Evolutionary conservation across 2,113 vertebrate genomes (phyloP), one percentile per base, ranked within the genome.

Genomic region (Noturus placidus): DNA sequence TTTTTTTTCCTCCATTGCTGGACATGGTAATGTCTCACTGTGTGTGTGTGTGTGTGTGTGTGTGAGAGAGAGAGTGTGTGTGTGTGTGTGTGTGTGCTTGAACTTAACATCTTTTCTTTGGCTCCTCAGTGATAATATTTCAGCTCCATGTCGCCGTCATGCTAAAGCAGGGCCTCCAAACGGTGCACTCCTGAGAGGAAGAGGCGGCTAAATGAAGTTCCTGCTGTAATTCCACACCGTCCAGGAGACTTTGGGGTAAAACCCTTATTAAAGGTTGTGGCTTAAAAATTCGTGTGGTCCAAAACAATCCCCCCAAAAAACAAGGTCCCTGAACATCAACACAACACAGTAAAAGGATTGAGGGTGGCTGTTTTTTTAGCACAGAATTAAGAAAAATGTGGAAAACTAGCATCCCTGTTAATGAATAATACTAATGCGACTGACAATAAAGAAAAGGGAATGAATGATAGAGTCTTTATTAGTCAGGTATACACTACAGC

Each of bases 141-240:
- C 90, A 89, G 74, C 74, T 79, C 50, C 72, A 59, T 78, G 61
- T 76, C 86, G 65, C 87, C 83, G 72, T 87, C 81, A 83, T 82
- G 86, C 87, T 86, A 83, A 79, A 89, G 59, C 83, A 67, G 83
- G 83, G 84, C 90, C 88, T 87, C 78, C 79, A 86, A 57, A 80
- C 85, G 3, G 33, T 63, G 52, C 33, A 54, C 85, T 86, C 86
- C 76, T 84, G 87, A 90, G 88, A 88, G 87, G 93, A 93, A 93
- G 92, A 92, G 90, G 81, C 91, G 92, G 92, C 91, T 91, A 92
- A 91, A 93, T 85, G 86, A 90, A 92, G 91, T 88, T 90, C 90
- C 92, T 35, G 81, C 91, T 81, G 87, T 90, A 91, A 89, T 87
- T 89, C 89, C 85, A 92, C 87, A 91, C 88, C 90, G 42, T 90